Percentiles rank a stretch among this genome's conserved stretches.
Evolutionary conservation across 2,888 invertebrate genomes (phyloP).

Genomic region (Abscondita cerata): DNA sequence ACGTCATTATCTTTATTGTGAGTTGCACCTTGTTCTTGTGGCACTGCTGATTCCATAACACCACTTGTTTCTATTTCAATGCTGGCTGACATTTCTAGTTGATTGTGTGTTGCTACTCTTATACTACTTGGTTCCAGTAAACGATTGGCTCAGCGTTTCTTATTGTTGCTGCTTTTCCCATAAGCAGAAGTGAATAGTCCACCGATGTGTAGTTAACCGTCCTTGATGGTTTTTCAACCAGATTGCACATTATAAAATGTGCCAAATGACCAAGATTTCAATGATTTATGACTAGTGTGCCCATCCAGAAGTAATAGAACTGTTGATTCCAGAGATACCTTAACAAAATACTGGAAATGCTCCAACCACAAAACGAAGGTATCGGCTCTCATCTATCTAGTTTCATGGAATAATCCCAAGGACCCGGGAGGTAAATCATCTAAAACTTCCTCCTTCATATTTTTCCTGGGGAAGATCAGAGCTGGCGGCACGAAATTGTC

Average conservation of each 20-base stretch:
- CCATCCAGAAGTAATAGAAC: conserved; percentile 12
- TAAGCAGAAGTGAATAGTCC: conserved; percentile 3
- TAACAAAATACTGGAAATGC: conserved; percentile 29
- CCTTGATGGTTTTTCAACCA: background rate
- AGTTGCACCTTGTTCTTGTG: too few relatives aligned
- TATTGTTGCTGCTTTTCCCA: conserved; percentile 13
- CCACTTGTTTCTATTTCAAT: background rate
- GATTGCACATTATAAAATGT: conserved; percentile 8
- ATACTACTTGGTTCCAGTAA: background rate
- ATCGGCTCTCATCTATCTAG: conserved; percentile 11
- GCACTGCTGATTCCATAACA: background rate
- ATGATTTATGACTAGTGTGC: conserved; percentile 4
- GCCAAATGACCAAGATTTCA: conserved; percentile 39
- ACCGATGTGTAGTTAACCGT: background rate
- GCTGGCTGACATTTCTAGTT: background rate
- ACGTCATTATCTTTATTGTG: background rate
- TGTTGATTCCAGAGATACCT: background rate
- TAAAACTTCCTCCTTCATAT: conserved; percentile 43
- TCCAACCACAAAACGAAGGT: conserved; percentile 39
- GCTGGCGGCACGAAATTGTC: conserved; percentile 47
- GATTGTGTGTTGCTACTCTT: too few relatives aligned
- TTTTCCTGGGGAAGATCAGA: conserved; percentile 50
- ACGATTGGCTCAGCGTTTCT: background rate
- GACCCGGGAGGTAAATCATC: conserved; percentile 48
- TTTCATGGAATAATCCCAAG: conserved; percentile 11